Base-by-base conservation (phyloP, 2,888 invertebrate species). In the Eueremaeus valkanovi region DNA sequence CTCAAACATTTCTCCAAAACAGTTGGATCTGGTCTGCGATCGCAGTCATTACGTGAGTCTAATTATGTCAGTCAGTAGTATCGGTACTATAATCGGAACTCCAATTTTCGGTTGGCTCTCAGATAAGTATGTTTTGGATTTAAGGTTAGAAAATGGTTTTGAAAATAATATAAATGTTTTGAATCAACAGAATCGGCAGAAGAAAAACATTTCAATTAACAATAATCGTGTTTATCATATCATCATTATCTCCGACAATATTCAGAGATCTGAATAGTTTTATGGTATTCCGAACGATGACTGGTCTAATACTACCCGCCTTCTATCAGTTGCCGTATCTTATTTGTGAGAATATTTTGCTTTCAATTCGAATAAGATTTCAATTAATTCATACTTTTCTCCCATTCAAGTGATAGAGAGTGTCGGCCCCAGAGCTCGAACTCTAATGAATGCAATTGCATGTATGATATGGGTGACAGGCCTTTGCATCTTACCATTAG, bases 391-490 rank as follows among this genome's bases (percentile, higher is more conserved):
- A n/a, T 9, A 36, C 13, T 18, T 73, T 3, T 21, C 8, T 58
- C 9, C n/a, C 27, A 27, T 8, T 63, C 1, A 11, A 78, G 78
- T 78, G 58, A 31, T 76, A 3, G 78, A 78, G 70, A 51, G 76
- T 3, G 78, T 78, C 1, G 74, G 76, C 36, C 78, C 78, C 0
- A 73, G 76, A 80, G 85, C 86, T 78, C 81, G 86, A 73, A 84
- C 86, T 27, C 81, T 86, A 6, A 77, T 84, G 29, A 81, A 84
- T 21, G 75, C 76, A 13, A 49, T 77, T 8, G 76, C 75, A 0
- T 76, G 76, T 40, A 21, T 72, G 3, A 51, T 74, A 11, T 80
- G 80, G 81, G 80, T 80, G 0, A 55, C 80, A 8, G 82, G 82
- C 51, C 80, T 81, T 78, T 81, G 81, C 21, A 40, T 80, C 11